A percentile compares a stretch with the other conserved stretches of the same genome.
Evolutionary conservation across 1,140 invertebrate species (phyloP).

Genomic region (Antheraea pernyi): DNA sequence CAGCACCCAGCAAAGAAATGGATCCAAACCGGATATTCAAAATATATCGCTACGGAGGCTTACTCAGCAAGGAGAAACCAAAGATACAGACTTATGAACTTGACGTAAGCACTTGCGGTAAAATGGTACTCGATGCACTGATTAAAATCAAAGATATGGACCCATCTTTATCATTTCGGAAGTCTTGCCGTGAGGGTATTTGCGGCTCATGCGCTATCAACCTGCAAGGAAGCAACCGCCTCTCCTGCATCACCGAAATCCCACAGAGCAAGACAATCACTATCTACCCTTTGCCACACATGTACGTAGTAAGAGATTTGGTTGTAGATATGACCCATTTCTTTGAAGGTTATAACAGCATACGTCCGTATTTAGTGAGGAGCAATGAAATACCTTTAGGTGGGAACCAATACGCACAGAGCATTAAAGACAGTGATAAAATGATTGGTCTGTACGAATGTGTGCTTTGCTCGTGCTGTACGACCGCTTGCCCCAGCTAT

Average conservation of each 20-base stretch:
- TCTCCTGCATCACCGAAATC: slow-evolving; percentile 87
- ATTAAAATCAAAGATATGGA: slow-evolving; percentile 94
- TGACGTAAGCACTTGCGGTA: slow-evolving; percentile 86
- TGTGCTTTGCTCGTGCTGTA: slow-evolving; percentile 93
- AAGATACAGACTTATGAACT: slow-evolving; percentile 87
- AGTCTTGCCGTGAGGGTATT: slow-evolving; percentile 93
- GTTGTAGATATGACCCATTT: slow-evolving; percentile 94
- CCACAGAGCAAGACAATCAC: slow-evolving; percentile 81
- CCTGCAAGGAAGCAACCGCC: slow-evolving; percentile 91
- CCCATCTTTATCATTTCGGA: slow-evolving; percentile 89
- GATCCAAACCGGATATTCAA: slow-evolving; percentile 53
- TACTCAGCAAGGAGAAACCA: slow-evolving; percentile 82
- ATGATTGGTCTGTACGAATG: slow-evolving; percentile 91
- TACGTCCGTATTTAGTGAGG: slow-evolving; percentile 92
- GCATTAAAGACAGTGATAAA: slow-evolving; percentile 83
- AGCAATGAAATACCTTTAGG: slow-evolving; percentile 79
- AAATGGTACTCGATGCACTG: slow-evolving; percentile 93
- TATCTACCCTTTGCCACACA: slow-evolving; percentile 94
- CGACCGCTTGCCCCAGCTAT: slow-evolving; percentile 92
- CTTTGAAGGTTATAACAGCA: slow-evolving; percentile 90
- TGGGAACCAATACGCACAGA: slow-evolving; percentile 83
- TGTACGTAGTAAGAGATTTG: slow-evolving; percentile 95
- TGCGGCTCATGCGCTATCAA: slow-evolving; percentile 96
- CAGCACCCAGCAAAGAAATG: slow-evolving; percentile 80
- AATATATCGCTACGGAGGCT: slow-evolving; percentile 60